phyloP scores from a whole-genome alignment of 2,888 invertebrate species.

The Sclerodermus sp. region DNA sequence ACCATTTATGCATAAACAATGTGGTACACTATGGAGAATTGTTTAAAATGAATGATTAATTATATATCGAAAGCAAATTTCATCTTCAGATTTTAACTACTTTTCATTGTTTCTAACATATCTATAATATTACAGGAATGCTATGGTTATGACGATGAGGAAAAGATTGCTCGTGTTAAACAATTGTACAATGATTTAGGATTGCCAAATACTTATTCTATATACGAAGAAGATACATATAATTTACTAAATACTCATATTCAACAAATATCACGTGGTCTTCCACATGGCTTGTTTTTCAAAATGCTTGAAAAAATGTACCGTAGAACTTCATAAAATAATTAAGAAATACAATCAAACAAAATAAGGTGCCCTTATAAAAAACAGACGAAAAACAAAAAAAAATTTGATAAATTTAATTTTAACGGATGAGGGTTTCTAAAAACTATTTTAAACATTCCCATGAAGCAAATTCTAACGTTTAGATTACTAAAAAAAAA shows the following conservation, averaged over 20 bases:
- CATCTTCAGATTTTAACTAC: neutral
- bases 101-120: neutral
- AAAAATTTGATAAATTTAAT: no score
- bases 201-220: conserved; percentile 74
- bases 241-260: conserved; percentile 81
- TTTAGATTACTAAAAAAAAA: no score
- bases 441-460: no score
- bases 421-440: no score
- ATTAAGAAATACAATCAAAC: no score
- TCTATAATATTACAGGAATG: conserved; percentile 60
- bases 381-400: no score
- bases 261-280: conserved; percentile 78
- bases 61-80: neutral
- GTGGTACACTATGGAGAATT: no score
- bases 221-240: conserved; percentile 82
- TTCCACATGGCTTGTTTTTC: conserved; percentile 81
- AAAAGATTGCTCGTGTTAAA: conserved; percentile 71
- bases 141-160: conserved; percentile 72
- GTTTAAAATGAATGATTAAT: neutral
- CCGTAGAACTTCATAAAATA: conserved; percentile 66
- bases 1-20: conserved; percentile 1
- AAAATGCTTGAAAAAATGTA: conserved; percentile 82
- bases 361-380: no score
- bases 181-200: conserved; percentile 77
- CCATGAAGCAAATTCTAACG: no score